phyloP scores from a whole-genome alignment of 92 coral and sea anemone species.

The Hydrozoanthus gracilis region DNA sequence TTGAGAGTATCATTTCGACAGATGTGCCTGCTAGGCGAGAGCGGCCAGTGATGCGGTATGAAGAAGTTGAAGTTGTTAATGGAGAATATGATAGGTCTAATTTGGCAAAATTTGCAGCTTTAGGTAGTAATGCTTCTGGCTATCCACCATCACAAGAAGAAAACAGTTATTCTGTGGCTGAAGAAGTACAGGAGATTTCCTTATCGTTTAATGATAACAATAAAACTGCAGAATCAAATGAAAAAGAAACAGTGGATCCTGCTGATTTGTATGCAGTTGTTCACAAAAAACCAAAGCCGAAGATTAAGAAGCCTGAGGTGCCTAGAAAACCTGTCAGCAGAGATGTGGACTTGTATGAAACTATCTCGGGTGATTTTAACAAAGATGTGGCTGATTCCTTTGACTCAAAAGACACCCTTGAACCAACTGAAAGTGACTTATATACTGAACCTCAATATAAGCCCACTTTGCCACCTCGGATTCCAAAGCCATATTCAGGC shows the following conservation, averaged over 20 bases:
- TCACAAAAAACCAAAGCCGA: slow-evolving; percentile 63
- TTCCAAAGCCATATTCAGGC: slow-evolving; percentile 92
- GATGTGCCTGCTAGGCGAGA: slow-evolving; percentile 21
- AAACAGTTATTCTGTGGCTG: not conserved
- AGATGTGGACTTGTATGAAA: slow-evolving; percentile 70
- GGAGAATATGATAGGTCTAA: slow-evolving; percentile 87
- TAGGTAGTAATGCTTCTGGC: not conserved
- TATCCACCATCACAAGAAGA: not conserved
- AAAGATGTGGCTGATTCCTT: slow-evolving; percentile 73
- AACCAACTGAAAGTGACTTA: slow-evolving; percentile 17
- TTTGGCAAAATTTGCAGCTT: slow-evolving; percentile 41
- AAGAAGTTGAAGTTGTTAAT: slow-evolving; percentile 60
- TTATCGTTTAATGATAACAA: slow-evolving; percentile 48
- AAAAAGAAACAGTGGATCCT: not conserved
- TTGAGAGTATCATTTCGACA: slow-evolving; percentile 10
- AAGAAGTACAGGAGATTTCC: slow-evolving; percentile 33
- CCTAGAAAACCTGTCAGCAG: slow-evolving; percentile 47
- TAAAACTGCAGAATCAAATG: slow-evolving; percentile 25
- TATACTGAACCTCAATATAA: slow-evolving; percentile 23
- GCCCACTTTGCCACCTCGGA: slow-evolving; percentile 77
- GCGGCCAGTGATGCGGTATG: slow-evolving; percentile 30
- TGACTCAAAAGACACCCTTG: slow-evolving; percentile 44
- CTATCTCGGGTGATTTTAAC: slow-evolving; percentile 71
- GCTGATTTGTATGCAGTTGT: slow-evolving; percentile 76
- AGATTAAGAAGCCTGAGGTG: slow-evolving; percentile 2